These are phyloP conservation scores for Caenorhabditis afra DNA, from an alignment of 2,888 invertebrate genomes.

Conservation along the genomic window DNA sequence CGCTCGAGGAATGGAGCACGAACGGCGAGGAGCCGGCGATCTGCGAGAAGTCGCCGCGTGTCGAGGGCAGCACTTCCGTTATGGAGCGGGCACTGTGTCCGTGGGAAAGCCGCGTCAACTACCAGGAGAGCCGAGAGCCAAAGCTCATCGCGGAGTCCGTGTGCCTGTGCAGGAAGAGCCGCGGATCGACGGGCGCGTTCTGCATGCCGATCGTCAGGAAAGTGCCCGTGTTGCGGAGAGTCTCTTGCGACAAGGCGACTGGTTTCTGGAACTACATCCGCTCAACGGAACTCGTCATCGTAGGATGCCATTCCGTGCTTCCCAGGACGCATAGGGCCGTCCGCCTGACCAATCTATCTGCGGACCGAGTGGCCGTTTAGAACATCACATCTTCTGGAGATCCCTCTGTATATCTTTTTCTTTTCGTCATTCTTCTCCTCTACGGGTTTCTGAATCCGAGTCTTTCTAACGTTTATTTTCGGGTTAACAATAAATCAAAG, in stretches of 20 bases:
- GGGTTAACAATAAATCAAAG: slow-evolving; percentile 29
- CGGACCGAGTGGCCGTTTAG: slow-evolving; percentile 17
- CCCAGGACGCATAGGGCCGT: slow-evolving; percentile 71
- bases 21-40: slow-evolving; percentile 55
- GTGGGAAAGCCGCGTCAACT: slow-evolving; percentile 74
- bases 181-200: slow-evolving; percentile 72
- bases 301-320: slow-evolving; percentile 78
- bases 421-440: slow-evolving; percentile 12
- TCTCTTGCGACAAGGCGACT: slow-evolving; percentile 69
- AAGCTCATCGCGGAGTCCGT: slow-evolving; percentile 76
- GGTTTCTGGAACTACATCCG: slow-evolving; percentile 63
- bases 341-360: slow-evolving; percentile 40
- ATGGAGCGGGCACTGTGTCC: slow-evolving; percentile 77
- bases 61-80: slow-evolving; percentile 61
- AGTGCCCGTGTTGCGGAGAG: slow-evolving; percentile 71
- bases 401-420: no score
- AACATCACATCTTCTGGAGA: no score
- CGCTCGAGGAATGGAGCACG: slow-evolving; percentile 62
- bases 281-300: slow-evolving; percentile 65
- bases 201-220: slow-evolving; percentile 76
- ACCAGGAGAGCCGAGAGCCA: slow-evolving; percentile 77
- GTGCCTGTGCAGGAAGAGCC: slow-evolving; percentile 75
- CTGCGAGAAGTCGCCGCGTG: slow-evolving; percentile 59
- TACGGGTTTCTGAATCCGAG: slow-evolving; percentile 7
- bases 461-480: slow-evolving; percentile 21